These are phyloP conservation scores for Phyllostomus hastatus DNA, from an alignment of 2,113 vertebrate species.

Conservation along the genomic window DNA sequence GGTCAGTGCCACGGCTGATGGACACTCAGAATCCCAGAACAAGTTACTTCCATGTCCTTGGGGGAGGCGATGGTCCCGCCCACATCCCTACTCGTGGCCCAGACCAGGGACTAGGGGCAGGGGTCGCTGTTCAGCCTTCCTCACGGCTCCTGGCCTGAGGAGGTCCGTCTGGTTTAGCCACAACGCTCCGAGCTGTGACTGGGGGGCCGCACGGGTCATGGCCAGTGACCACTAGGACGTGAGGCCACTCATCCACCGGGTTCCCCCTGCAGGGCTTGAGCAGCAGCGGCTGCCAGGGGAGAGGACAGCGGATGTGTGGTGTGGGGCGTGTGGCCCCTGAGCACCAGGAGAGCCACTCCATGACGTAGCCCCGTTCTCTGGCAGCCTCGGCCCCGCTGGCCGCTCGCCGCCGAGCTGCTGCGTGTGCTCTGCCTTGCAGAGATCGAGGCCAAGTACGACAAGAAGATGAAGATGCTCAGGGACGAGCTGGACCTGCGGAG, in stretches of 20 bases:
- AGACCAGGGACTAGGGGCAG: background rate
- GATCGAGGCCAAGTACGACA: constrained; percentile 83
- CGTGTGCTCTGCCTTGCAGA: constrained; percentile 79
- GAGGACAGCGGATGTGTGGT: rapidly evolving
- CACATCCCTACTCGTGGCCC: background rate
- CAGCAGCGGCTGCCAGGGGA: rapidly evolving
- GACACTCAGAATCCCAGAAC: background rate
- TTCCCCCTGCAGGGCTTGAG: no score
- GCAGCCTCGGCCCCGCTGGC: background rate
- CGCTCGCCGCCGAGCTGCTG: background rate
- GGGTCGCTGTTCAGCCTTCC: background rate
- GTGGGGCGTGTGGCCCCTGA: background rate
- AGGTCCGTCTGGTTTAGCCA: background rate
- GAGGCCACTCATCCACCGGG: background rate
- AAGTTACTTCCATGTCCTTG: no score
- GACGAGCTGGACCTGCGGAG: constrained; percentile 86
- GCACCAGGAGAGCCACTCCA: rapidly evolving
- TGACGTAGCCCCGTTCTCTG: rapidly evolving
- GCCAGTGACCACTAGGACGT: background rate
- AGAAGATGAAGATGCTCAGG: constrained; percentile 83
- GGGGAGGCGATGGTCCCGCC: background rate
- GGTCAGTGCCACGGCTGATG: background rate
- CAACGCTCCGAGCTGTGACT: no score
- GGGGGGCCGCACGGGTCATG: background rate
- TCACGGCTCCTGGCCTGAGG: background rate